Evolutionary conservation across 2,888 invertebrate species (phyloP), one percentile per base, ranked within the genome.

Genomic region (Trichogramma evanescens): DNA sequence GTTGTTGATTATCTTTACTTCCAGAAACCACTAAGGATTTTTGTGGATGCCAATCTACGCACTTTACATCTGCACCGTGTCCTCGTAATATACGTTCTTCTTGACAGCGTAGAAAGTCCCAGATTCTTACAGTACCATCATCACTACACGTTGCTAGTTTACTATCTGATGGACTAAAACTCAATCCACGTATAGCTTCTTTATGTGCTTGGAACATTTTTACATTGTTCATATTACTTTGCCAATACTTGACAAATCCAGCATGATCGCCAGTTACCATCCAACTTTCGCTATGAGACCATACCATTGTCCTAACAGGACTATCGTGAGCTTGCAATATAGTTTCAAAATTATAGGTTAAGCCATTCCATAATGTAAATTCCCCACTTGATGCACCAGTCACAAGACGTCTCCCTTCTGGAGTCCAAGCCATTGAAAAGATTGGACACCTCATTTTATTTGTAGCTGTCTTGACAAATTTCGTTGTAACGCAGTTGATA

Each of bases 311-410:
- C 67, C 99, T 84, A n/a, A 99, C 97, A 8, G 98, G 94, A 66
- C 94, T 92, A 78, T 99, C 99, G 75, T 99, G 99, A n/a, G 99
- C 99, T 86, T 99, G 99, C 54, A 99, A 83, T 78, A 99, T 99
- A n/a, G 99, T 99, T 83, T 99, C 99, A 82, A 99, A 99, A 82
- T 99, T 99, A 80, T 99, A 99, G n/a, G 98, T 99, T 41, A 99
- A 84, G 42, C 99, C 99, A 83, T 99, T 99, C 99, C 99, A 99
- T 4, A 99, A 82, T 0, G 99, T 99, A 75, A 99, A 99, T 80
- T 99, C 99, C 50, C 99, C 99, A 59, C 97, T 97, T 41, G 98
- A 98, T 38, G 99, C 98, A 7, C 99, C 99, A 2, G 99, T 99
- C 5, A 99, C 93, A 64, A 99, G 82, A 68, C 99, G 86, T 66